Base-by-base conservation (phyloP, 2,888 invertebrate species). In the Stenodema calcarata region DNA sequence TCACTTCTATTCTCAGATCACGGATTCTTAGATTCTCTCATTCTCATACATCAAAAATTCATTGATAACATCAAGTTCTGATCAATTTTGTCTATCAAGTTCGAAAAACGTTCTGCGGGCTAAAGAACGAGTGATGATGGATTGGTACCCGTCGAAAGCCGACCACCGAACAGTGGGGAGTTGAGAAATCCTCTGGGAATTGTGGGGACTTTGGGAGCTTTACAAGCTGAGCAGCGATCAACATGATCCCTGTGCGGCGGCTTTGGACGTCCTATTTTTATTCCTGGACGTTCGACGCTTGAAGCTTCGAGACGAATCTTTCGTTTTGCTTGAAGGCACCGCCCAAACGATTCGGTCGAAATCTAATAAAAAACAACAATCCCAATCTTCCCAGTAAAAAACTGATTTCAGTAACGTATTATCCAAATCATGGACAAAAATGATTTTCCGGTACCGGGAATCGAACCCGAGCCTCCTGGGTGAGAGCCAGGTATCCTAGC, bases 401-500 rank as follows among this genome's bases (percentile, higher is more conserved):
- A 35, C n/a, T n/a, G n/a, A n/a, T n/a, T n/a, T n/a, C n/a, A n/a
- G n/a, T n/a, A n/a, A n/a, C n/a, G n/a, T n/a, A n/a, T n/a, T n/a
- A n/a, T n/a, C n/a, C n/a, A n/a, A n/a, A n/a, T n/a, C n/a, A n/a
- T n/a, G n/a, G 44, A 44, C 1, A 2, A 44, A 44, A 44, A 44
- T 1, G 12, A 47, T 0, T 23, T 23, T 84, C 76, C 84, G 82
- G 82, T 82, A 82, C 82, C 82, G 82, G 82, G 82, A 82, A 82
- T 82, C 82, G 82, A 82, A 82, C 82, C 82, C 94, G 93, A 94
- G 94, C 94, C 94, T 94, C 94, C 93, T 93, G 93, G 92, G 92
- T 93, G 93, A 93, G 91, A 93, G 92, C 92, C 92, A 92, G 92
- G 92, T 93, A 93, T 93, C 92, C 92, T 93, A 93, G 92, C 92